phyloP scores from a whole-genome alignment of 1,140 invertebrate species.

The Leptonema lineaticorne region DNA sequence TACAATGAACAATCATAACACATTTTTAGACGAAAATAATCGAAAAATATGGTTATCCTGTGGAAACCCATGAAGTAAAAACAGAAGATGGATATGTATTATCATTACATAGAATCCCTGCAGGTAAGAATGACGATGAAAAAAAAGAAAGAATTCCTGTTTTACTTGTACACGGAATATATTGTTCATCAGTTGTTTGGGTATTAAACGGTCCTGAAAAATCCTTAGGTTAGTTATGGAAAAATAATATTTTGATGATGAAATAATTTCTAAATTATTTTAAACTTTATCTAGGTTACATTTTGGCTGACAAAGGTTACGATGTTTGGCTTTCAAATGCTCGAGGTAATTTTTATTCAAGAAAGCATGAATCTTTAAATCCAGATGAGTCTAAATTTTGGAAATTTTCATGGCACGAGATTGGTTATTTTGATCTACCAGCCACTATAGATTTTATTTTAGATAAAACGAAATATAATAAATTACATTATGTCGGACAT shows the following conservation, averaged over 20 bases:
- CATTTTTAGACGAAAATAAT: constrained; percentile 44
- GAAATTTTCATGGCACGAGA: constrained; percentile 80
- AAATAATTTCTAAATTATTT: constrained; percentile 8
- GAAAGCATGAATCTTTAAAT: constrained; percentile 56
- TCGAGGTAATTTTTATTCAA: constrained; percentile 62
- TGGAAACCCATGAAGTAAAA: constrained; percentile 56
- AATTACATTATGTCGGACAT: constrained; percentile 70
- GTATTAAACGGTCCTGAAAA: constrained; percentile 59
- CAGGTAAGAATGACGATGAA: constrained; percentile 1
- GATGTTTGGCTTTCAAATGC: constrained; percentile 77
- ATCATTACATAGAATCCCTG: constrained; percentile 50
- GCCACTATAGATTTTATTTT: constrained; percentile 73
- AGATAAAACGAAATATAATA: constrained; percentile 57
- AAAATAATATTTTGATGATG: not conserved
- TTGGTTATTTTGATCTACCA: constrained; percentile 74
- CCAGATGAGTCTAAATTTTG: constrained; percentile 67
- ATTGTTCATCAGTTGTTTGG: constrained; percentile 64
- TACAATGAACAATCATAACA: too few relatives aligned
- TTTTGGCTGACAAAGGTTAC: constrained; percentile 69
- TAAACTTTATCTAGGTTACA: constrained; percentile 56
- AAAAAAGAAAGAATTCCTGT: constrained; percentile 41
- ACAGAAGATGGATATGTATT: constrained; percentile 60
- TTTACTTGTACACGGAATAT: constrained; percentile 69
- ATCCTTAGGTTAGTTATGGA: constrained; percentile 50
- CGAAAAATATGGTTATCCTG: constrained; percentile 59